Evolutionary conservation across 2,113 vertebrate species (phyloP).

Genomic region (Mastomys natalensis): DNA sequence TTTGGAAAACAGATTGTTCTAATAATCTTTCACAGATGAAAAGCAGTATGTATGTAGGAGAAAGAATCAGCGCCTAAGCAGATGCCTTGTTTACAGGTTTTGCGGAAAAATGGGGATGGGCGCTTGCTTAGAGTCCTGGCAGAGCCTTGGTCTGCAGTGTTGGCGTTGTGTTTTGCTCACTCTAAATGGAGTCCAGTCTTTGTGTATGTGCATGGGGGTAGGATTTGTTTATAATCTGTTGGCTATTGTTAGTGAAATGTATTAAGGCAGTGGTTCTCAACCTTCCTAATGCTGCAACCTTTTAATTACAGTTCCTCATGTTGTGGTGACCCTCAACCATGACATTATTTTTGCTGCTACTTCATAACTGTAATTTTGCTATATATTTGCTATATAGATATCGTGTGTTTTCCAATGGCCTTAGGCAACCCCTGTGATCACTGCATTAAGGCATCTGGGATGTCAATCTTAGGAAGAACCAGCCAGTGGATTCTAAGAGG

Average conservation of each 20-base stretch:
- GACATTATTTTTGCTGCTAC: no score
- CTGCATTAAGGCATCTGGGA: not conserved
- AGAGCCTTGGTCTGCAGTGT: not conserved
- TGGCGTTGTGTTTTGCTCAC: not conserved
- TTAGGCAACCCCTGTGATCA: no score
- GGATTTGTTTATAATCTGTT: not conserved
- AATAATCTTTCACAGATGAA: not conserved
- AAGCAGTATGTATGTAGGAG: not conserved
- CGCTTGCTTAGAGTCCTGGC: not conserved
- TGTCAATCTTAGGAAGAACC: not conserved
- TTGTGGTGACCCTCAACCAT: no score
- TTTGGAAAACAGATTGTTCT: not conserved
- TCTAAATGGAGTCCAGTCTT: not conserved
- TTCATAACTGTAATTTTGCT: no score
- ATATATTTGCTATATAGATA: no score
- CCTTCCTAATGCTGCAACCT: no score
- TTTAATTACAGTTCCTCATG: no score
- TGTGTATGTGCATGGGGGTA: no score
- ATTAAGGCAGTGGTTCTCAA: not conserved
- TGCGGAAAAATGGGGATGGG: not conserved
- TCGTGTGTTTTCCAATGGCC: no score
- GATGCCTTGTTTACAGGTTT: not conserved
- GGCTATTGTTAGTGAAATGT: not conserved
- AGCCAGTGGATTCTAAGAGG: not conserved
- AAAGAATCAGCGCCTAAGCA: not conserved